Base-by-base conservation (phyloP, 2,888 invertebrate genomes). In the Catocala sponsa region DNA sequence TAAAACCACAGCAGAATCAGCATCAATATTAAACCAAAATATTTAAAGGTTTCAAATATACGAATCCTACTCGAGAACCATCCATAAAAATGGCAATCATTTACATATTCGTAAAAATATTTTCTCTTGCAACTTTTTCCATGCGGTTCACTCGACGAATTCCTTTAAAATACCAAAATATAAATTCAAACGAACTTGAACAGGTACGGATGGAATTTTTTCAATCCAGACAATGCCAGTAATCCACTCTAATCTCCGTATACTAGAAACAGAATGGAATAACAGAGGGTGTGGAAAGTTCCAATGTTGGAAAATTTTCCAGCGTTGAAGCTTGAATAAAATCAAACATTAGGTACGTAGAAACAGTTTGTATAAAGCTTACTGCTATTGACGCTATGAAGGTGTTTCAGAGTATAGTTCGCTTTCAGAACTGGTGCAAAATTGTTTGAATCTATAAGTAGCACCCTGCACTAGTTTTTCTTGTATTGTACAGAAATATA, bases 341-440 rank as follows among this genome's bases (percentile, higher is more conserved):
- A 67, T 68, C 68, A 75, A 65, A 74, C 54, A 70, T 25, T 43
- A 63, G 57, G 53, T 57, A 52, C 4, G 55, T 42, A 7, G 61
- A 46, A 10, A 53, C 56, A 50, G 60, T 74, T 53, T 68, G 59
- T 71, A 12, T 12, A 11, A 46, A 47, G 41, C 58, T 63, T 54
- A 38, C 50, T 55, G n/a, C 41, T 49, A 35, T 49, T 47, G 47
- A 53, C 55, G 35, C 9, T 49, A 44, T 52, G 42, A 55, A 55
- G 32, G 43, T 38, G 50, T 42, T 54, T 72, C 55, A 15, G 32
- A 50, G 63, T 56, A 50, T 41, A 42, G 25, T 42, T 13, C 43
- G 15, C 5, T 50, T 49, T 25, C 9, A 43, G 33, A 57, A 57
- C 43, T 57, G 43, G 57, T n/a, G 33, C 50, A 32, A 57, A 43